Evolutionary conservation across 1,140 invertebrate species (phyloP), one percentile per base, ranked within the genome.

Genomic region (Carcinoscorpius rotundicauda): DNA sequence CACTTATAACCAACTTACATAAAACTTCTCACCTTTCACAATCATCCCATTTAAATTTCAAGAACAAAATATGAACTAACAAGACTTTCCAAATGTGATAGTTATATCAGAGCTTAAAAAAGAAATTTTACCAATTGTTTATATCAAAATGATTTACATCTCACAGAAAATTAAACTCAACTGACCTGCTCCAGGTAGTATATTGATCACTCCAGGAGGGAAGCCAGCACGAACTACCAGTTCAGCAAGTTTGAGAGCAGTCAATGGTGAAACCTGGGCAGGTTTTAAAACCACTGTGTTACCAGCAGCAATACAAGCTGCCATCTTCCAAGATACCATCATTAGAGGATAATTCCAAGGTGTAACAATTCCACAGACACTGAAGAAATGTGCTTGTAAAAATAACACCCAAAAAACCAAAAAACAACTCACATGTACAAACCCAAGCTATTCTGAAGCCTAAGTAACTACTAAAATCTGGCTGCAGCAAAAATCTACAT

Each of bases 181-280:
- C 9, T 58, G 10, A 82, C 85, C 93, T 71, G 83, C 85, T 63
- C 94, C 94, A 0, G 91, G 85, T 1, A 97, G 74, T 10, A 98
- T 87, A 76, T 97, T 97, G 58, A 97, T 87, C 0, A 97, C 94
- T n/a, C 94, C 94, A 3, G 87, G 84, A 4, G 94, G 94, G 66
- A 98, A 88, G 10, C 94, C 94, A 49, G 94, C 94, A 66, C 81
- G 80, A 0, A 85, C 87, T 0, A 86, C 83, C 3, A 97, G 78
- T 78, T 97, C 93, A 3, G 91, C 93, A 74, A 97, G 93, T 74
- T 97, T 97, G 1, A 97, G 76, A 0, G 93, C 93, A 0, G 93
- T 96, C 9, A 97, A 77, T 0, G 93, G 92, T 59, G 78, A 80
- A 3, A 81, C 80, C 81, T 83, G 80, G 48, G 84, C 83, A 60